Conservation (phyloP, 2,888 invertebrate genomes). For the Itoplectis maculator region DNA sequence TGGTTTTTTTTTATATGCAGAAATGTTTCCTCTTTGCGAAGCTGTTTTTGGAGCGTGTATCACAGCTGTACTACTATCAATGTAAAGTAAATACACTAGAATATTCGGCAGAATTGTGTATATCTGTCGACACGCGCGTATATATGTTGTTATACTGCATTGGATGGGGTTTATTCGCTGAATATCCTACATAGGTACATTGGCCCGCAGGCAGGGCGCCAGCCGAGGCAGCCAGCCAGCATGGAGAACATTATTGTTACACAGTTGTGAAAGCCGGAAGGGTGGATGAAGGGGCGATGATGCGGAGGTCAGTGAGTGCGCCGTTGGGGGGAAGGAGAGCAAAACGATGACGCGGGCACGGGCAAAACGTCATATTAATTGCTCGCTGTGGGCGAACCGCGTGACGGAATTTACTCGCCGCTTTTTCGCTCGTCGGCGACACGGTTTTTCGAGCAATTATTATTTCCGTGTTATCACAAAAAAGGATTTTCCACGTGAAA, state of each 20-base stretch:
- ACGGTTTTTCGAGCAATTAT: constrained; percentile 13
- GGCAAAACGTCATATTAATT: constrained; percentile 55
- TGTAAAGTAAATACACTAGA: constrained; percentile 39
- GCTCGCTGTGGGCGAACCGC: constrained; percentile 14
- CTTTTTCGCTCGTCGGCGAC: neutral
- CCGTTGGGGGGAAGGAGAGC: constrained; percentile 3
- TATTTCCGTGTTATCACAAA: neutral
- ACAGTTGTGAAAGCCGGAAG: constrained; percentile 80
- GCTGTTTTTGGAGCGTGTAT: neutral
- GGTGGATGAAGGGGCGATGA: constrained; percentile 70
- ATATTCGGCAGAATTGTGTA: constrained; percentile 24
- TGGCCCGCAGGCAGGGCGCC: constrained; percentile 25
- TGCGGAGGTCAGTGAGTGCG: constrained; percentile 48
- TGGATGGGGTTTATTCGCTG: constrained; percentile 10
- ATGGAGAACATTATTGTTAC: constrained; percentile 81
- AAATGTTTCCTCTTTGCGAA: neutral
- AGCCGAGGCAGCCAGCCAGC: constrained; percentile 33
- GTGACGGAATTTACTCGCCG: constrained; percentile 41
- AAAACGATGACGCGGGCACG: constrained; percentile 31
- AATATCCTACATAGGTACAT: constrained; percentile 31
- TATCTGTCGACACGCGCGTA: constrained; percentile 17
- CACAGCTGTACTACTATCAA: constrained; percentile 14
- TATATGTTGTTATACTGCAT: neutral
- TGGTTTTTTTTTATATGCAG: neutral
- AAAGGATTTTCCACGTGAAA: neutral